Evolutionary conservation across 2,797 vertebrate genomes (phyloP).

Genomic region (Erethizon dorsatum): DNA sequence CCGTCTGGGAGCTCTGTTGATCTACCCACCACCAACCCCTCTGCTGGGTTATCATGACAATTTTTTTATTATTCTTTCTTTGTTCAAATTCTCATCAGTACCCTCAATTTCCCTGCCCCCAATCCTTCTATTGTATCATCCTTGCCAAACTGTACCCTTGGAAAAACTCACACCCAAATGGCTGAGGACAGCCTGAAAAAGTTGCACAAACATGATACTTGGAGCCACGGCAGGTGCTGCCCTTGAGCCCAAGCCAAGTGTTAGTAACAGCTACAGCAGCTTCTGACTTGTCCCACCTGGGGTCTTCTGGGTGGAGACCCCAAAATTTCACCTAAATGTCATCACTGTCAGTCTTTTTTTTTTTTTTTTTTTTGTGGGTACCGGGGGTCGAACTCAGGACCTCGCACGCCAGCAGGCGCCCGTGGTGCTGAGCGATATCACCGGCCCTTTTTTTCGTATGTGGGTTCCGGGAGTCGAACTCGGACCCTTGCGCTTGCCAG

Average conservation of each 20-base stretch:
- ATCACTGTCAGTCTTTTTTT: not conserved
- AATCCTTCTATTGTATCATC: not conserved
- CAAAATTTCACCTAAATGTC: not conserved
- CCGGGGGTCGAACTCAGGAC: too few species aligned
- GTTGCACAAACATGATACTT: not conserved
- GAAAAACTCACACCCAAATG: not conserved
- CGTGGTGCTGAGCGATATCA: too few species aligned
- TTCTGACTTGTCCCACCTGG: not conserved
- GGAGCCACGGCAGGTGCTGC: not conserved
- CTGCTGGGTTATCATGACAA: not conserved
- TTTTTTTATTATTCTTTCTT: not conserved
- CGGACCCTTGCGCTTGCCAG: too few species aligned
- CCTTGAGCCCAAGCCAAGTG: not conserved
- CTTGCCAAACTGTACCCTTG: not conserved
- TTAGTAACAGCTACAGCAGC: not conserved
- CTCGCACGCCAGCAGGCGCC: too few species aligned
- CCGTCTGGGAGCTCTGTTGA: not conserved
- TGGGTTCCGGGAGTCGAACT: too few species aligned
- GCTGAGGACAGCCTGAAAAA: not conserved
- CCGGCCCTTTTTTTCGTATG: too few species aligned
- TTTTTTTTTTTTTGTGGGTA: too few species aligned
- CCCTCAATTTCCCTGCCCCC: not conserved
- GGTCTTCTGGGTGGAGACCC: slow-evolving; percentile 1
- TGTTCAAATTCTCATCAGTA: not conserved
- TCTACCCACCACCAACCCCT: rapidly evolving